Evolutionary conservation across 2,797 vertebrate species (phyloP).

Genomic region (Vireo griseus): DNA sequence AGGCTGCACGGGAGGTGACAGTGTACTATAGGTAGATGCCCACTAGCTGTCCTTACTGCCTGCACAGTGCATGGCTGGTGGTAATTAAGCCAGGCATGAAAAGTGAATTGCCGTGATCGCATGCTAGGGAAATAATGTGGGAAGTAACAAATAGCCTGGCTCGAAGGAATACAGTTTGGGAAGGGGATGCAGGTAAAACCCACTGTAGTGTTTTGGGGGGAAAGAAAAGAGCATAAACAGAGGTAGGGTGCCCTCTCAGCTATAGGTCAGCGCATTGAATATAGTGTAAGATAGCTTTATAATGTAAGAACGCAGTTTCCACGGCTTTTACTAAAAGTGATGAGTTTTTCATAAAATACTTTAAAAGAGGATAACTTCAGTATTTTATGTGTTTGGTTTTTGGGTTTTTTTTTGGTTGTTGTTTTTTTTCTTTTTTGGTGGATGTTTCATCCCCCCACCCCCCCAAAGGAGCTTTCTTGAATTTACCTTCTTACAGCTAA

Average conservation of each 20-base stretch:
- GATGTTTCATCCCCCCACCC: fast-evolving
- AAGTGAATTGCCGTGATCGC: constrained; percentile 34
- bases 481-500: constrained; percentile 80
- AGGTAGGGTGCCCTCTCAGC: not conserved
- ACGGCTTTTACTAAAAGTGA: constrained; percentile 54
- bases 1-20: constrained; percentile 48
- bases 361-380: constrained; percentile 23
- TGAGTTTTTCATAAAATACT: constrained; percentile 24
- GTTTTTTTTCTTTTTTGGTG: not conserved
- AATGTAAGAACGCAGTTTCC: not conserved
- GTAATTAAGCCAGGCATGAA: constrained; percentile 65
- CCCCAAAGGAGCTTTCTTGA: constrained; percentile 69
- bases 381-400: not conserved
- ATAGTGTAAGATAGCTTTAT: not conserved
- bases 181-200: not conserved
- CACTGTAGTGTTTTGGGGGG: not conserved
- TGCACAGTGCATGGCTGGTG: constrained; percentile 43
- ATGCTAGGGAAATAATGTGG: not conserved
- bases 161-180: not conserved
- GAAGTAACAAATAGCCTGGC: not conserved
- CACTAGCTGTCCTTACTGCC: constrained; percentile 76
- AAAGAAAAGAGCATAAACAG: constrained; percentile 49
- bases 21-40: constrained; percentile 67
- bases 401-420: not conserved
- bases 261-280: not conserved